A percentile compares a stretch with the other conserved stretches of the same genome.
phyloP scores from a whole-genome alignment of 2,888 invertebrate genomes.

The Neoaliturus tenellus region DNA sequence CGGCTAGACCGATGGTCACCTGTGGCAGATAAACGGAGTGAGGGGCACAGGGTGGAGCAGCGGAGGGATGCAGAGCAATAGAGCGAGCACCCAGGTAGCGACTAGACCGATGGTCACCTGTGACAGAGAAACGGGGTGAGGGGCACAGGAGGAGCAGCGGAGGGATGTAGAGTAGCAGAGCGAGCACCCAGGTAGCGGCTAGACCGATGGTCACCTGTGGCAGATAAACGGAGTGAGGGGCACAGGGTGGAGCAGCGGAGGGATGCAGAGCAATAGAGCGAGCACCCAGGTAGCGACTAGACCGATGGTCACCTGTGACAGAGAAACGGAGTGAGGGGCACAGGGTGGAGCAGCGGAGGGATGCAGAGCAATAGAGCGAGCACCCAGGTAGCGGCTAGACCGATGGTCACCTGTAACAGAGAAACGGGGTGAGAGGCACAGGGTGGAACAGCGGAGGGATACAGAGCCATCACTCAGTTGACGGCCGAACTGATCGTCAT shows the following conservation, averaged over 20 bases:
- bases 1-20: conserved; percentile 78
- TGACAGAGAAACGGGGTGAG: too few species aligned
- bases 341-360: conserved; percentile 78
- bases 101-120: conserved; percentile 78
- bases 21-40: neutral
- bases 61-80: conserved; percentile 76
- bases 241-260: conserved; percentile 78
- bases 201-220: conserved; percentile 77
- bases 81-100: conserved; percentile 79
- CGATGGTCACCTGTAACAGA: conserved; percentile 77
- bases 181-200: conserved; percentile 80
- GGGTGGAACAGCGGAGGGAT: too few species aligned
- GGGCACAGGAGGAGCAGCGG: conserved; percentile 79
- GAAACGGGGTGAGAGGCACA: too few species aligned
- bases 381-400: conserved; percentile 82
- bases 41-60: conserved; percentile 78
- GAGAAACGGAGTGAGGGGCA: too few species aligned
- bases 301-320: conserved; percentile 76
- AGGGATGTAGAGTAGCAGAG: conserved; percentile 74
- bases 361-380: conserved; percentile 73
- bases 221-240: conserved; percentile 70
- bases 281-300: conserved; percentile 82
- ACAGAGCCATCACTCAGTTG: conserved; percentile 78
- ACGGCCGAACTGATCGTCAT: too few species aligned
- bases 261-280: conserved; percentile 73